Percentiles rank a stretch among this genome's conserved stretches.
These are phyloP conservation scores for Molorchus minor DNA, from an alignment of 2,888 invertebrate species.

Conservation along the genomic window DNA sequence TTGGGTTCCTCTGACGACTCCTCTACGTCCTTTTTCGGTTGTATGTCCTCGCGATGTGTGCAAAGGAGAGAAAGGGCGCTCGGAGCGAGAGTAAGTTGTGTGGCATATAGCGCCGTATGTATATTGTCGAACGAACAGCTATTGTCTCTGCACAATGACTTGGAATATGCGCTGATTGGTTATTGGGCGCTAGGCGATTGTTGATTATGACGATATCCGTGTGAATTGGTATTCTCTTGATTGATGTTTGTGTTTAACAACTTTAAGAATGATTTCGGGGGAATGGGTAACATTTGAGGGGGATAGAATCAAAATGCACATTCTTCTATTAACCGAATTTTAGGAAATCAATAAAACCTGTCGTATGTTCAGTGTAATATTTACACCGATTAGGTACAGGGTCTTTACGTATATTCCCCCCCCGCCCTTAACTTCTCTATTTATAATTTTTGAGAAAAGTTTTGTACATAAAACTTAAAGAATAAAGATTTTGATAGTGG, in stretches of 20 bases:
- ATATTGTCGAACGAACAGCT: slow-evolving; percentile 43
- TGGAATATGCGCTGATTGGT: slow-evolving; percentile 49
- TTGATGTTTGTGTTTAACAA: slow-evolving; percentile 2
- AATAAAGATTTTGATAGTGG: too few relatives aligned
- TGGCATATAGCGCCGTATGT: slow-evolving; percentile 8
- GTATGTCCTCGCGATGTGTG: background rate
- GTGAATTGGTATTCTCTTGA: background rate
- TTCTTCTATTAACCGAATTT: too few relatives aligned
- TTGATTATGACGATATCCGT: slow-evolving; percentile 18
- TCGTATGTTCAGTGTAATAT: too few relatives aligned
- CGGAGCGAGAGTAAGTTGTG: background rate
- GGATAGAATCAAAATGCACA: too few relatives aligned
- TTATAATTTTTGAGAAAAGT: too few relatives aligned
- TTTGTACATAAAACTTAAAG: too few relatives aligned
- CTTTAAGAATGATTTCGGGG: too few relatives aligned
- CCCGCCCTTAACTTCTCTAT: too few relatives aligned
- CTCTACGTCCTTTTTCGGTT: slow-evolving; percentile 8
- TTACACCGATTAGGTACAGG: too few relatives aligned
- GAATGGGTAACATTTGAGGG: too few relatives aligned
- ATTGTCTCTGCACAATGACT: slow-evolving; percentile 49
- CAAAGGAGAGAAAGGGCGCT: slow-evolving; percentile 28
- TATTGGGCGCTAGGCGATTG: slow-evolving; percentile 15
- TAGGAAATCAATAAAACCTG: too few relatives aligned
- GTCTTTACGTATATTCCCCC: too few relatives aligned
- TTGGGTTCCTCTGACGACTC: background rate